phyloP scores from a whole-genome alignment of 2,113 vertebrate species.

The Tyrannus savana region DNA sequence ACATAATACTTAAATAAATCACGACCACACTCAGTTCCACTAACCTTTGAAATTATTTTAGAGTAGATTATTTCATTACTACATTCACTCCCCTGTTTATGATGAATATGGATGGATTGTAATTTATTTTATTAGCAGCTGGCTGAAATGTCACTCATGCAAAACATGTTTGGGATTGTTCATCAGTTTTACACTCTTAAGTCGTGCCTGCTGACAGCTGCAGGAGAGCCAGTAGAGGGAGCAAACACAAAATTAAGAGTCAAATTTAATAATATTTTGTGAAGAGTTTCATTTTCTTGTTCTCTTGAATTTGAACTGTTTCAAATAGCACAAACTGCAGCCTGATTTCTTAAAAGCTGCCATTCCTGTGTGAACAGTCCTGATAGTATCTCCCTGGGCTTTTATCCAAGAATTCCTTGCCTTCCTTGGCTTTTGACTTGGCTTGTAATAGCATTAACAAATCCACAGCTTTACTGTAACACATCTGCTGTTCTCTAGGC shows the following conservation, averaged over 20 bases:
- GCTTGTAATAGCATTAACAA: not conserved
- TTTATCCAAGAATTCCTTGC: not conserved
- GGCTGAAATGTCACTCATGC: not conserved
- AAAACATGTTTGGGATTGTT: not conserved
- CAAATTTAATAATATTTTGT: not conserved
- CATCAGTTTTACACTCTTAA: not conserved
- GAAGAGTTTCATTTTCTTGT: not conserved
- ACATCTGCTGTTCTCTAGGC: not conserved
- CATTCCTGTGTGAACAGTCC: not conserved
- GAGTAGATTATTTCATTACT: conserved; percentile 7
- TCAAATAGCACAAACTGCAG: not conserved
- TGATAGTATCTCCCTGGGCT: not conserved
- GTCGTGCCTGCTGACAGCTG: not conserved
- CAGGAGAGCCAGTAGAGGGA: conserved; percentile 40
- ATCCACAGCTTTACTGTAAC: not conserved
- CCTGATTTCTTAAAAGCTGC: not conserved
- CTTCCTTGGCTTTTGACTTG: not conserved
- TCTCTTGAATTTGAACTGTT: not conserved
- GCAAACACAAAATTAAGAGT: conserved; percentile 7
- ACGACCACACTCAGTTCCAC: not conserved
- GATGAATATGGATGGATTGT: not conserved
- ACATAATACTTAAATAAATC: conserved; percentile 11
- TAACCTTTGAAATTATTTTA: conserved; percentile 13
- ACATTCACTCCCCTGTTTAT: not conserved
- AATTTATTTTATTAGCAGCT: conserved; percentile 27